Base-by-base conservation (phyloP, 2,888 invertebrate species). In the Drosophila mettleri region DNA sequence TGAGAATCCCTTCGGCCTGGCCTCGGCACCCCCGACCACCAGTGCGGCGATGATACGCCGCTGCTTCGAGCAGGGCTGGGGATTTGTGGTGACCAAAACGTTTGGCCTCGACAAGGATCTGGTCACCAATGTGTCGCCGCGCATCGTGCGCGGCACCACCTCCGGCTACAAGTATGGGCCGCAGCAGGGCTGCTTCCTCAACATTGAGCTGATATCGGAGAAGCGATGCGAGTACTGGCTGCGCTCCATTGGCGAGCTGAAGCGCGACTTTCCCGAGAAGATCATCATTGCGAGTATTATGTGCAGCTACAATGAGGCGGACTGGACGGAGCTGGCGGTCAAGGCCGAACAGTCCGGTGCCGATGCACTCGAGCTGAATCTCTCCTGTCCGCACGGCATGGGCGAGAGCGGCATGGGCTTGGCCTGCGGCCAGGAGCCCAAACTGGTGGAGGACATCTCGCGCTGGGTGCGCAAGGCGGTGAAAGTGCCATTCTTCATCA, bases 381-480 rank as follows among this genome's bases (percentile, higher is more conserved):
- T 99, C 53, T 99, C 98, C 0, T 99, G 99, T 91, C 99, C 99
- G 0, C 99, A 99, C 92, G 99, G 99, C 7, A 99, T 99, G 98
- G 98, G 98, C 2, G 99, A 99, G 91, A 95, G 96, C 12, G 99
- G 99, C 39, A 99, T 99, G 99, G 99, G 99, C 0, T 93, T 99
- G 54, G 99, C 99, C 46, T 99, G 99, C 92, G 99, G 99, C 62
- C 98, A 99, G 94, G 97, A 98, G 91, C 96, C 98, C 0, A 95
- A 95, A 29, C 92, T 98, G 66, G 99, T 99, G 2, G 94, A 95
- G 78, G 95, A 96, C 71, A 99, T 99, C 88, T 96, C 98, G 0
- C 93, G 94, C 60, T 99, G 99, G 99, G 98, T 99, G 12, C 94
- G 96, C 55, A 94, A 93, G 31, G 95, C 96, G 0, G 94, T 98